These are phyloP conservation scores for Drusus annulatus DNA, from an alignment of 1,140 invertebrate species.

Conservation along the genomic window DNA sequence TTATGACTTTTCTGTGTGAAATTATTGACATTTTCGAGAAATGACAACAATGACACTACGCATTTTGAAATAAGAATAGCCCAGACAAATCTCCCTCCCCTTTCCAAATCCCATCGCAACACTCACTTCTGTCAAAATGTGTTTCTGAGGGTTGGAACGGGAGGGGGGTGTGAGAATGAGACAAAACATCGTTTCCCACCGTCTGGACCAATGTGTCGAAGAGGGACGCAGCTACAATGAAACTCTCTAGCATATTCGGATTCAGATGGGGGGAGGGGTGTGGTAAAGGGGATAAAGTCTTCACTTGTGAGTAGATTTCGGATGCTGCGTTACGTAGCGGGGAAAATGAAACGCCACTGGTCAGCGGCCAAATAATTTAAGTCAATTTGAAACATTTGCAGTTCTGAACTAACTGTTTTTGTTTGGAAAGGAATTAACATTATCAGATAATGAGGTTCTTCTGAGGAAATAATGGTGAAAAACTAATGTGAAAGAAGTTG, in stretches of 20 bases:
- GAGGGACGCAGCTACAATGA: slow-evolving; percentile 11
- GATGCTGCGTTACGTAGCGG: slow-evolving; percentile 22
- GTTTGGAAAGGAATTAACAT: too few species aligned
- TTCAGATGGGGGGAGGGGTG: not conserved
- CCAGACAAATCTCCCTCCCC: not conserved
- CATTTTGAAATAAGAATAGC: not conserved
- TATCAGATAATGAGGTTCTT: too few species aligned
- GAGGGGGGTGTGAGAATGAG: slow-evolving; percentile 11
- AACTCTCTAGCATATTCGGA: slow-evolving; percentile 41
- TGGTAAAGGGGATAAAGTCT: slow-evolving; percentile 37
- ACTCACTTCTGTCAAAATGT: slow-evolving; percentile 44
- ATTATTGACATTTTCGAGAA: too few species aligned
- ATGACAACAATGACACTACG: too few species aligned
- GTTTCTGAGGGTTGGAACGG: slow-evolving; percentile 6
- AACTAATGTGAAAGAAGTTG: too few species aligned
- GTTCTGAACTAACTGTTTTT: too few species aligned
- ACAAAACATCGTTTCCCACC: slow-evolving; percentile 8
- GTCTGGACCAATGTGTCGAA: not conserved
- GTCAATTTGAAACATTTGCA: too few species aligned
- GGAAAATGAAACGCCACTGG: slow-evolving; percentile 9
- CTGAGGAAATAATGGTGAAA: too few species aligned
- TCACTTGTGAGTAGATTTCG: slow-evolving; percentile 48
- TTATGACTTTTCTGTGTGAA: too few species aligned
- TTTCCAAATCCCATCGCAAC: not conserved
- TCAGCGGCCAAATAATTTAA: not conserved